Base-by-base conservation (phyloP, 1,140 invertebrate genomes). In the Andricus grossulariae region DNA sequence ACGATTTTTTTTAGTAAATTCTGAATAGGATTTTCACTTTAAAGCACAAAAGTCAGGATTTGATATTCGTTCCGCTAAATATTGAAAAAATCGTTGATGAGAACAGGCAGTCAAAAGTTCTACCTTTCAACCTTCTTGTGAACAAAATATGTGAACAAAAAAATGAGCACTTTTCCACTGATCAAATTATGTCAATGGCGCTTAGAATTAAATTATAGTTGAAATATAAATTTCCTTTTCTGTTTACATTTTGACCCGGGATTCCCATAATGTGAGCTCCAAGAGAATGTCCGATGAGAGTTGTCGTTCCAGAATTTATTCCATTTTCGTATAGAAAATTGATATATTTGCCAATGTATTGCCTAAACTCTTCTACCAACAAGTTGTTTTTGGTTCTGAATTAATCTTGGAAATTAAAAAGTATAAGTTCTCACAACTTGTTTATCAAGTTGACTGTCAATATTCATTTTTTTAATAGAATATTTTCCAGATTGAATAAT, bases 41-140 rank as follows among this genome's bases (percentile, higher is more conserved):
- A 32, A 2, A 3, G 32, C 32, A 6, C 32, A 32, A 6, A 32
- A 32, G 32, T 3, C 6, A 6, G 2, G 32, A 32, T 19, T 74
- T 0, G 10, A 4, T 12, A 88, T 77, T 0, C 83, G 84, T 55
- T 86, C 87, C 0, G 83, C 84, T n/a, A 80, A 87, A 1, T 81
- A 54, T 50, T 82, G 25, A 52, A 74, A 85, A 15, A 80, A 78
- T 13, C 87, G 80, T 4, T 73, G 21, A 55, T 88, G 87, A 7
- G 84, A 83, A 71, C 86, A 88, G 0, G n/a, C 50, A 5, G 80
- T 73, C 1, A 19, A 13, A 1, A 57, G 8, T 86, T 93, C 92
- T 5, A 90, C 86, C 0, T 83, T 86, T 75, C 96, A 97, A 2
- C 95, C 95, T 8, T 94, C 94, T 84, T 96, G 96, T 10, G 89